phyloP scores from a whole-genome alignment of 1,140 invertebrate genomes.

The Vanessa atalanta region DNA sequence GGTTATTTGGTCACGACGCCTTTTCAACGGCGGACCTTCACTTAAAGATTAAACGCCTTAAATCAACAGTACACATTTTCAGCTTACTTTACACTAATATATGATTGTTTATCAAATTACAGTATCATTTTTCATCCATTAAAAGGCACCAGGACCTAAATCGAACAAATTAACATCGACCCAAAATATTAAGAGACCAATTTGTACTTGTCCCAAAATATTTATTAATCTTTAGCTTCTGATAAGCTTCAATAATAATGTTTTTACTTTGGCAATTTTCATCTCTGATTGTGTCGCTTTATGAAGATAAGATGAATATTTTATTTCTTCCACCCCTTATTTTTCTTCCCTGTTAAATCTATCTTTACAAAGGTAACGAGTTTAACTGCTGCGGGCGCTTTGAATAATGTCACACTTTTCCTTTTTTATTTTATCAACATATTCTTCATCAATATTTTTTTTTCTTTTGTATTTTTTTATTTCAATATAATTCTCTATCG shows the following conservation, averaged over 20 bases:
- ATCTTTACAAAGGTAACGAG: conserved; percentile 30
- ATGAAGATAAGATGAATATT: conserved; percentile 28
- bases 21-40: too few species aligned
- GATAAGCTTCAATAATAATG: conserved; percentile 21
- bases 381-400: conserved; percentile 24
- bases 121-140: too few species aligned
- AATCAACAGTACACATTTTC: too few species aligned
- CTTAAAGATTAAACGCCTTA: too few species aligned
- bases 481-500: too few species aligned
- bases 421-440: conserved; percentile 12
- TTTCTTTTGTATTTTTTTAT: background rate
- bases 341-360: conserved; percentile 27
- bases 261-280: conserved; percentile 14
- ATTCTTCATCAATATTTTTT: conserved; percentile 1
- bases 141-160: too few species aligned
- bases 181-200: background rate
- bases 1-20: too few species aligned
- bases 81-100: too few species aligned
- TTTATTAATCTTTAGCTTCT: conserved; percentile 13
- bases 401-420: conserved; percentile 10
- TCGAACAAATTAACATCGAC: too few species aligned
- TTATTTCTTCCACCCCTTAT: conserved; percentile 25
- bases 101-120: too few species aligned
- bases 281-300: conserved; percentile 24
- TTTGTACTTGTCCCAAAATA: conserved; percentile 6